Evolutionary conservation across 2,888 invertebrate genomes (phyloP), one percentile per base, ranked within the genome.

Genomic region (Calliphora vomitoria): DNA sequence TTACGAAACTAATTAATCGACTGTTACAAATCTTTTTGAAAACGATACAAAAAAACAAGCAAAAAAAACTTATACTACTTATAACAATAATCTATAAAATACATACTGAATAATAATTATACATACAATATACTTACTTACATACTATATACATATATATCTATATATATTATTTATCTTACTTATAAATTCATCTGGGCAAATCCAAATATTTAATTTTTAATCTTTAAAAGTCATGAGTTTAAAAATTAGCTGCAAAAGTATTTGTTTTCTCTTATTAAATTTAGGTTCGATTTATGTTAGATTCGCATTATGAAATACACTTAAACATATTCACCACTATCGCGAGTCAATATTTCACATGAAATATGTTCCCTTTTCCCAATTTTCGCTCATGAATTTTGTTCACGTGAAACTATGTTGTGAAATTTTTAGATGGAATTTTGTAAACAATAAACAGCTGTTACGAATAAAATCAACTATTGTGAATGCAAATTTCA

Each of bases 1-100:
- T 79, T 82, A 78, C 80, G 68, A 82, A 85, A 86, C 78, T 83
- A 88, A 82, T 76, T 87, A 86, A 89, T 85, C 88, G 88, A 88
- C 86, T 89, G 89, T 89, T 88, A 86, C 64, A 88, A 83, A 76
- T 78, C 76, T 86, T 85, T 88, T 83, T 78, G 74, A 78, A 82
- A 78, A 74, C 47, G 75, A 68, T 76, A 81, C 18, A 80, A 58
- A 69, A 78, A 15, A 50, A 31, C 13, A 66, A 66, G 13, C n/a
- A 68, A 41, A 68, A 55, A 55, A 80, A 38, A 53, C 53, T 50
- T 80, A 82, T 69, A 80, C 60, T 18, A 69, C 20, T 50, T 55
- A 74, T 38, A 72, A 80, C 72, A 85, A 80, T 74, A 80, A 85
- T 75, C 68, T 74, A 44, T 68, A 47, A 79, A 55, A 68, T 72